Base-by-base conservation (phyloP, 2,888 invertebrate genomes). In the Spialia ferax region DNA sequence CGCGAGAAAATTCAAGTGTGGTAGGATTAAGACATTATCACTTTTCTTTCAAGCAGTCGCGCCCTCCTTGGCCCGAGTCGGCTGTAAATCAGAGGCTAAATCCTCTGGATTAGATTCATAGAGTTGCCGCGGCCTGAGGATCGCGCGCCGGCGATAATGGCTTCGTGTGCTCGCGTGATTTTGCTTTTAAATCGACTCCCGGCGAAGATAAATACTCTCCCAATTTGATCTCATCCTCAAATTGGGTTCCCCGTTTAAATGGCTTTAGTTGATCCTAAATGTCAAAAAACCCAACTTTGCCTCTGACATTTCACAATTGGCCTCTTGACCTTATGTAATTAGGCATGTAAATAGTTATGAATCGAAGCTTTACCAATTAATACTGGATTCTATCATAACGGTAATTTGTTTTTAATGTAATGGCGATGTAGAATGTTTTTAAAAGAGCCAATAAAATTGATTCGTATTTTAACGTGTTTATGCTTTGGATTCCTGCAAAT, bases 11-110 rank as follows among this genome's bases (percentile, higher is more conserved):
- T 86, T 91, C 88, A 83, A 93, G 94, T 94, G 94, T 93, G 94
- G 89, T 91, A 89, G 94, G 94, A 94, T 95, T 95, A 95, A 95
- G 94, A 95, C 95, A 95, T 95, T 95, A 95, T 95, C 95, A 95
- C 95, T 95, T 95, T 95, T 95, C 94, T 94, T 95, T 94, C 84
- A 78, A 88, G 87, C 86, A 88, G 85, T 85, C 85, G 86, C 87
- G 91, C 91, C 92, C 90, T 87, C 85, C 80, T 84, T 80, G 86
- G 85, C 87, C 76, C 82, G 80, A 79, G 81, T 84, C 86, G 88
- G 85, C 92, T 92, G 91, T 93, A 94, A 94, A 94, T 94, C 94
- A 94, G 93, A 80, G 87, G 86, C 88, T 89, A 91, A 91, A 93
- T 93, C 93, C 94, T 84, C 86, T 82, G 94, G 95, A 94, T 94